phyloP scores from a whole-genome alignment of 2,888 invertebrate species.

The Abscondita cerata region DNA sequence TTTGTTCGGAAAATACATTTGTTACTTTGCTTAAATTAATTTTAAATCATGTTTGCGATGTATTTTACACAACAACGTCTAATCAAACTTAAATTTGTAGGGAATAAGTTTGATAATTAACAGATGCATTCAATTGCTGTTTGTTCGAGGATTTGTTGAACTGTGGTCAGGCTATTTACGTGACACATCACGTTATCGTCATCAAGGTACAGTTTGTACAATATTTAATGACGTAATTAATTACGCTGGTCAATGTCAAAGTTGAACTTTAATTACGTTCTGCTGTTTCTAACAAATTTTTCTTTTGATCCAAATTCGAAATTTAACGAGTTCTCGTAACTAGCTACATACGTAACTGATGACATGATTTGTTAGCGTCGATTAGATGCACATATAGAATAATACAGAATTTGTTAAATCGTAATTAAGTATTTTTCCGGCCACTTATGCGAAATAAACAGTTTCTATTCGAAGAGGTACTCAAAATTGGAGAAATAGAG shows the following conservation, averaged over 20 bases:
- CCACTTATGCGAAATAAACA: no score
- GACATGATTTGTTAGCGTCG: no score
- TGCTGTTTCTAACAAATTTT: no score
- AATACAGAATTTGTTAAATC: no score
- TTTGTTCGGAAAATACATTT: constrained; percentile 8
- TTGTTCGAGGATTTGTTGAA: constrained; percentile 24
- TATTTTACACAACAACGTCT: constrained; percentile 18
- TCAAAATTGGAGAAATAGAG: no score
- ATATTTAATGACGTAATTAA: background rate
- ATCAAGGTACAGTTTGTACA: background rate
- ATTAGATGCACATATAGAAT: no score
- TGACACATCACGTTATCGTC: constrained; percentile 5
- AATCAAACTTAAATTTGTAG: constrained; percentile 33
- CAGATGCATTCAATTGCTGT: constrained; percentile 47
- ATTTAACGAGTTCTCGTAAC: no score
- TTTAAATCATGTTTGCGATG: constrained; percentile 18
- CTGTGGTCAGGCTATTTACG: constrained; percentile 30
- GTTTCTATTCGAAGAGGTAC: no score
- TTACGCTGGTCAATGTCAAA: background rate
- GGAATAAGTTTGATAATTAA: constrained; percentile 44
- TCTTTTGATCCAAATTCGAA: no score
- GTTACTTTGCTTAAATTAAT: constrained; percentile 11
- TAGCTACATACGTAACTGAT: no score
- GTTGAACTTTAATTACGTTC: background rate
- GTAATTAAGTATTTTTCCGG: no score